Conservation (phyloP, 2,797 vertebrate species). For the Trichosurus vulpecula region DNA sequence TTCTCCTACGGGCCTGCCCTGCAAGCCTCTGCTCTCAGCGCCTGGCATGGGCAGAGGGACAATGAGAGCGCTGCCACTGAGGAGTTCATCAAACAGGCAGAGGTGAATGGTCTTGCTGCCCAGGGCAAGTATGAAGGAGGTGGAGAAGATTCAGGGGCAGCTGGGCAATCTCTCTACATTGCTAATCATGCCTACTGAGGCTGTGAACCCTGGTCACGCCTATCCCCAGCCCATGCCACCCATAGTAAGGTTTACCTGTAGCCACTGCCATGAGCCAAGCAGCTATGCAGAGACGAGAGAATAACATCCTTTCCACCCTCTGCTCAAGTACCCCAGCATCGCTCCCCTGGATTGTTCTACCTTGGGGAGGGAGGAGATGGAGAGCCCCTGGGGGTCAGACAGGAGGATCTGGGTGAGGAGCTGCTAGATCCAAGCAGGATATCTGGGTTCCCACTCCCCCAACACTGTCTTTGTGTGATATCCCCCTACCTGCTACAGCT, state of each 20-base stretch:
- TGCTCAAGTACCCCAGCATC: not conserved
- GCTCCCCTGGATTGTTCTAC: slow-evolving; percentile 23
- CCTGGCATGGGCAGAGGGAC: slow-evolving; percentile 94
- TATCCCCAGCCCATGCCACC: slow-evolving; percentile 71
- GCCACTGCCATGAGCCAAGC: slow-evolving; percentile 71
- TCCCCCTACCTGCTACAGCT: not conserved
- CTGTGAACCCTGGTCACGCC: slow-evolving; percentile 9
- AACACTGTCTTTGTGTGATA: not conserved
- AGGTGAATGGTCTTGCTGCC: slow-evolving; percentile 95
- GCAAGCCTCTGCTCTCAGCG: slow-evolving; percentile 93
- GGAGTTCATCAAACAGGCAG: slow-evolving; percentile 96
- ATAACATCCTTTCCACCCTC: no score
- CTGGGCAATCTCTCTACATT: no score
- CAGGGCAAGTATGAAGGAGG: slow-evolving; percentile 92
- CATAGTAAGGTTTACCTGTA: slow-evolving; percentile 89
- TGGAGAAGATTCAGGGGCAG: slow-evolving; percentile 87
- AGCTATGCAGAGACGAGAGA: slow-evolving; percentile 56
- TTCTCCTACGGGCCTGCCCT: slow-evolving; percentile 97
- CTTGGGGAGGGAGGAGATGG: slow-evolving; percentile 32
- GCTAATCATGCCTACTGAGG: slow-evolving; percentile 93
- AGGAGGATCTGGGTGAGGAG: slow-evolving; percentile 28
- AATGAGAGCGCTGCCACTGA: slow-evolving; percentile 92
- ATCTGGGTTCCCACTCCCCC: slow-evolving; percentile 10
- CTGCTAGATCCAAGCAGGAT: slow-evolving; percentile 53
- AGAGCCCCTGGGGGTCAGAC: not conserved